Percentiles rank a stretch among this genome's conserved stretches.
phyloP scores from a whole-genome alignment of 2,888 invertebrate species.

The Meteorus colon region DNA sequence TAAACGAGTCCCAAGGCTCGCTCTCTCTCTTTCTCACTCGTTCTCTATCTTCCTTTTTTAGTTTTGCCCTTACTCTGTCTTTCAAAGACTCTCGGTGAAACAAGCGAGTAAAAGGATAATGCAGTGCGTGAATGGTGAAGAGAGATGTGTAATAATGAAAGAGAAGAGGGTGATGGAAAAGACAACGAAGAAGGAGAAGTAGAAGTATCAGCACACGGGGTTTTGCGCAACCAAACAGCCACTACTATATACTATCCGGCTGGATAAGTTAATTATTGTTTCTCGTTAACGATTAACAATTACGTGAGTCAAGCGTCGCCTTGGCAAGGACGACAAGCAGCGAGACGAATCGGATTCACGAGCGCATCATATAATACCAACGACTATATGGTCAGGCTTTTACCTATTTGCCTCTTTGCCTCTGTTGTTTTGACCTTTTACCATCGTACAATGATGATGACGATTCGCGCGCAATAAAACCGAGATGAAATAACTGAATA shows the following conservation, averaged over 20 bases:
- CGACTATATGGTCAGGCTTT: conserved; percentile 22
- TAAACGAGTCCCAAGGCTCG: conserved; percentile 64
- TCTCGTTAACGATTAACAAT: conserved; percentile 68
- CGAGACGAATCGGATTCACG: conserved; percentile 48
- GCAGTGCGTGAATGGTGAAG: neutral
- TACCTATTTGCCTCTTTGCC: conserved; percentile 26
- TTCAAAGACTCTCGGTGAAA: conserved; percentile 45
- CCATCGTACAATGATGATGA: neutral
- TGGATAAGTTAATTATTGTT: conserved; percentile 68
- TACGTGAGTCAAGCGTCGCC: conserved; percentile 63
- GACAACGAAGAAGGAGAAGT: conserved; percentile 7
- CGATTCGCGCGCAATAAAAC: conserved; percentile 7
- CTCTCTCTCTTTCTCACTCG: neutral
- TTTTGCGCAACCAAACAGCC: conserved; percentile 56
- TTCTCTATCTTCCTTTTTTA: neutral
- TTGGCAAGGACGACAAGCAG: conserved; percentile 63
- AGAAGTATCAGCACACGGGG: conserved; percentile 44
- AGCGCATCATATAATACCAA: conserved; percentile 23
- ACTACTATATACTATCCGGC: conserved; percentile 48
- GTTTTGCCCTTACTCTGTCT: neutral
- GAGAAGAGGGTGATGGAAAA: conserved; percentile 20
- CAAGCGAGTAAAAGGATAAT: conserved; percentile 11
- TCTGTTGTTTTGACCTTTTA: conserved; percentile 36
- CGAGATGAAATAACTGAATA: conserved; percentile 1
- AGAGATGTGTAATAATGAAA: neutral